Percentiles rank a stretch among this genome's conserved stretches.
phyloP scores from a whole-genome alignment of 2,797 vertebrate species.

The Garrulus glandarius region DNA sequence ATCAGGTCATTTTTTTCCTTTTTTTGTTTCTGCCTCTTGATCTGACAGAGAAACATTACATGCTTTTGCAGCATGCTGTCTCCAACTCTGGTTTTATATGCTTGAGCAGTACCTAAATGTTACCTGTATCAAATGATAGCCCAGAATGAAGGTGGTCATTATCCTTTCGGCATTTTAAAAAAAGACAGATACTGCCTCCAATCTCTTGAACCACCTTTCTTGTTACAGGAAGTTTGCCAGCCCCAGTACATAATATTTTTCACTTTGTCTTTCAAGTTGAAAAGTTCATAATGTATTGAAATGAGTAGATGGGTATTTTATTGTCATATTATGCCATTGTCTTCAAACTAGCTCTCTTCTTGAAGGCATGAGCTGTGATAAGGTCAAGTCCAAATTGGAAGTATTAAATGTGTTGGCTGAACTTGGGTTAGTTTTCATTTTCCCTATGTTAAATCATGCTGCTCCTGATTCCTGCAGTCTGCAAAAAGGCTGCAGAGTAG shows the following conservation, averaged over 20 bases:
- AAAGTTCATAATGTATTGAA: not conserved
- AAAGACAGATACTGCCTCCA: rapidly evolving
- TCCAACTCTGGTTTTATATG: not conserved
- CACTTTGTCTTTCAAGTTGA: not conserved
- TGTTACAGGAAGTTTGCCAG: not conserved
- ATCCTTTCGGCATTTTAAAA: not conserved
- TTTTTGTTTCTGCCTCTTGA: not conserved
- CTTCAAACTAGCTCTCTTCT: not conserved
- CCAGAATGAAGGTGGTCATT: not conserved
- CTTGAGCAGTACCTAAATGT: not conserved
- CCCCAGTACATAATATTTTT: not conserved
- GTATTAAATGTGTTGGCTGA: not conserved
- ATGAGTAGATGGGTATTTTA: not conserved
- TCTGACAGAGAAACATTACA: not conserved
- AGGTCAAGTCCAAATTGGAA: not conserved
- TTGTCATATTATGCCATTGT: not conserved
- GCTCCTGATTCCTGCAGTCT: not conserved
- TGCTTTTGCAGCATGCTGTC: not conserved
- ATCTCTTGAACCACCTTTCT: not conserved
- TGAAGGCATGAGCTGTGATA: not conserved
- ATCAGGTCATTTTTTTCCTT: not conserved
- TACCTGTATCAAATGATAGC: not conserved
- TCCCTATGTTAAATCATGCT: not conserved
- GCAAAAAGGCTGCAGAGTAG: not conserved
- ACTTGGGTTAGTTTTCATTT: not conserved